Evolutionary conservation across 2,797 vertebrate species (phyloP).

Genomic region (Tolypeutes matacus): DNA sequence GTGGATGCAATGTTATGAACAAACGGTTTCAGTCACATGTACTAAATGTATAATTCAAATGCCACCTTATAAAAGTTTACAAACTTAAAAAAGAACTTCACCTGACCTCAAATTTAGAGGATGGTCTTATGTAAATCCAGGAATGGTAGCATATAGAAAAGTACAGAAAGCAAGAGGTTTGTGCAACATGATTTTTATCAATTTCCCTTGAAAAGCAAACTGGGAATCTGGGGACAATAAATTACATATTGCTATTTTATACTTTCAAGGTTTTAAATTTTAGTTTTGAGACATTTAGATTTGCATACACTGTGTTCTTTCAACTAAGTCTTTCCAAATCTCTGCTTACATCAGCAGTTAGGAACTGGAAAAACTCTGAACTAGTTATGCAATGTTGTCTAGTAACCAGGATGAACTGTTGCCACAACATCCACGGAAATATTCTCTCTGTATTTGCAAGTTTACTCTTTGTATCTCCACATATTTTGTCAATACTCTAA

Average conservation of each 20-base stretch:
- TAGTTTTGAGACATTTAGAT: constrained; percentile 72
- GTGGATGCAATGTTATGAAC: neutral
- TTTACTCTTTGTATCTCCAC: constrained; percentile 54
- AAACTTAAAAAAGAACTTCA: constrained; percentile 18
- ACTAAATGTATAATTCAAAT: constrained; percentile 30
- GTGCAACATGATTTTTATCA: neutral
- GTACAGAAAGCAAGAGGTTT: neutral
- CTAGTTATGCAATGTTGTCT: constrained; percentile 82
- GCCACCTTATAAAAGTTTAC: constrained; percentile 30
- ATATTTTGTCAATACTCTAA: constrained; percentile 50
- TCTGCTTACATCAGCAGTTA: constrained; percentile 80
- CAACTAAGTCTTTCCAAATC: constrained; percentile 78
- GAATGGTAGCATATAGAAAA: neutral
- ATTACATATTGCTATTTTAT: constrained; percentile 15
- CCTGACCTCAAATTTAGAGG: neutral
- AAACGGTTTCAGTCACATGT: neutral
- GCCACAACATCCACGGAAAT: constrained; percentile 76
- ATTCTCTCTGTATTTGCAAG: constrained; percentile 58
- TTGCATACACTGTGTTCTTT: constrained; percentile 80
- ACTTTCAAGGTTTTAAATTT: constrained; percentile 71
- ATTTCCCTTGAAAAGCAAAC: constrained; percentile 52
- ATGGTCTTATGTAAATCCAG: neutral
- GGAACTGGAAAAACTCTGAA: constrained; percentile 75
- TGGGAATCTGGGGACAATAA: neutral
- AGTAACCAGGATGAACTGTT: constrained; percentile 77